These are phyloP conservation scores for Drosophila ficusphila DNA, from an alignment of 1,140 invertebrate species.

Conservation along the genomic window DNA sequence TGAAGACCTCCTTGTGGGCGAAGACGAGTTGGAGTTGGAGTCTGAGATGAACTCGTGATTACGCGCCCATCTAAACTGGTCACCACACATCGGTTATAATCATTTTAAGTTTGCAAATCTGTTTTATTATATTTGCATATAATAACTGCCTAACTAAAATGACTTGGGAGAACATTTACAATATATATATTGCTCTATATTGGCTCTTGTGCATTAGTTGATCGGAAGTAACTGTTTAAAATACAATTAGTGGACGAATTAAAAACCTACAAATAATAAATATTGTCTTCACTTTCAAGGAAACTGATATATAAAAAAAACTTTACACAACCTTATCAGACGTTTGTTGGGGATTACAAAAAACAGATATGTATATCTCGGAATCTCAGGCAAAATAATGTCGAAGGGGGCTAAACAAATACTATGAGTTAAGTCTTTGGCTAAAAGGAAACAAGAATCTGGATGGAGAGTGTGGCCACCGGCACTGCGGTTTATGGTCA, in stretches of 20 bases:
- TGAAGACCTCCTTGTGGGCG: background rate
- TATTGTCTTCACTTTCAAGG: too few relatives aligned
- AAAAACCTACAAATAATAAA: background rate
- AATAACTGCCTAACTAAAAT: background rate
- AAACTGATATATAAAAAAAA: background rate
- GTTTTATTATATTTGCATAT: background rate
- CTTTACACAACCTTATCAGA: too few relatives aligned
- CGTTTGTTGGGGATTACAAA: too few relatives aligned
- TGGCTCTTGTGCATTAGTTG: background rate
- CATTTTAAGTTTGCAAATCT: background rate
- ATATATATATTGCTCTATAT: background rate
- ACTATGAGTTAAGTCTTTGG: conserved; percentile 17
- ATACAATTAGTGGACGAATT: background rate
- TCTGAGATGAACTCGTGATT: background rate
- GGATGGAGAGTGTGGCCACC: conserved; percentile 1
- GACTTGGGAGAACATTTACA: background rate
- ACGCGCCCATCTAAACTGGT: background rate
- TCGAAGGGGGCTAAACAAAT: background rate
- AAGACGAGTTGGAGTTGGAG: background rate
- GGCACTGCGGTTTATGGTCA: conserved; percentile 34
- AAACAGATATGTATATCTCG: background rate
- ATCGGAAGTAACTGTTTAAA: background rate
- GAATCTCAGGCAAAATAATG: background rate
- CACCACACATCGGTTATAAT: background rate
- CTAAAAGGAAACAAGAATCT: conserved; percentile 6